Percentiles rank a stretch among this genome's conserved stretches.
Evolutionary conservation across 2,888 invertebrate genomes (phyloP).

Genomic region (Amiota minor): DNA sequence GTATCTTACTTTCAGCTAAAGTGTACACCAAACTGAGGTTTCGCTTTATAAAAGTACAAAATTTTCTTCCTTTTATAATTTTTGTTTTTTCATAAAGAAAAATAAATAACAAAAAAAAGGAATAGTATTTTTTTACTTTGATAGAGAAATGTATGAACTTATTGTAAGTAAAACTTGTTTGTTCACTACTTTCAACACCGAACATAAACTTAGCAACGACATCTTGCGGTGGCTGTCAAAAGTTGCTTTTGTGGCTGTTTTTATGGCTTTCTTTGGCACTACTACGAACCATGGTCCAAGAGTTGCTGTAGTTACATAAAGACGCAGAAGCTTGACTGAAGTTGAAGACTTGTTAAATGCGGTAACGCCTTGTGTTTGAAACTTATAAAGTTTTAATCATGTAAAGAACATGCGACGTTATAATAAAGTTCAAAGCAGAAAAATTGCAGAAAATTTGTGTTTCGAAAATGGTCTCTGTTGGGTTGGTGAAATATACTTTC

Average conservation of each 20-base stretch:
- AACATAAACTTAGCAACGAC: background rate
- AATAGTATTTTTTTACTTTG: too few relatives aligned
- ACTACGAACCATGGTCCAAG: too few relatives aligned
- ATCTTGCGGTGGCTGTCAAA: conserved; percentile 24
- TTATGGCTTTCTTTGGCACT: background rate
- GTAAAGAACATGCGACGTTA: conserved; percentile 42
- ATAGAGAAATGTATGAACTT: conserved; percentile 7
- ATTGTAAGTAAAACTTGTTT: conserved; percentile 3
- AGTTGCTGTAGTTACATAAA: conserved; percentile 9
- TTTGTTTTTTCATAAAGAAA: background rate
- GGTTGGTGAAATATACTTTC: background rate
- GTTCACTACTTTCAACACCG: conserved; percentile 15
- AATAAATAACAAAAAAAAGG: background rate
- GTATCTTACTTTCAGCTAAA: background rate
- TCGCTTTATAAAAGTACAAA: background rate
- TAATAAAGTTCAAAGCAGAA: conserved; percentile 3
- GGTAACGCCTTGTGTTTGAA: conserved; percentile 32
- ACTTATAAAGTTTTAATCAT: conserved; percentile 56
- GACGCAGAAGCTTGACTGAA: background rate
- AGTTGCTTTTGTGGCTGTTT: conserved; percentile 18
- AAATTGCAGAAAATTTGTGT: conserved; percentile 19
- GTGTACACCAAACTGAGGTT: conserved; percentile 11
- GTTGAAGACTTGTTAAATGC: conserved; percentile 32
- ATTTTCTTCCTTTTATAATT: background rate
- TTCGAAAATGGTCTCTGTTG: background rate